Conservation (phyloP, 1,140 invertebrate genomes). For the Lucilia sericata region DNA sequence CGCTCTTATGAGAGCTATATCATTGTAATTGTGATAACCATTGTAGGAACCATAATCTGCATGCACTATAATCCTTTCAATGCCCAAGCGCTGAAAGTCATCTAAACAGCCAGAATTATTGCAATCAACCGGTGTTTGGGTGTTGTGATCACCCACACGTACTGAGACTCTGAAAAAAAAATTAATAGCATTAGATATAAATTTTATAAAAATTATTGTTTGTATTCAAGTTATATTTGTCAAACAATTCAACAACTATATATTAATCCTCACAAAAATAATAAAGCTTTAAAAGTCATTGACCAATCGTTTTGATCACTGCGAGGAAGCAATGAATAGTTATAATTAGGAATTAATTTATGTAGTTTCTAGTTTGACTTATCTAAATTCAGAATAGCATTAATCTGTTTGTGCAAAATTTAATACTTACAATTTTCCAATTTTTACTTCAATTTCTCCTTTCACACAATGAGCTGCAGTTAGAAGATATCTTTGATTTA, state of each 20-base stretch:
- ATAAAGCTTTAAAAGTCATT: too few relatives aligned
- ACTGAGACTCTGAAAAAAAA: conserved; percentile 55
- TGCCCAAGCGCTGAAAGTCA: neutral
- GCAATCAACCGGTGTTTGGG: conserved; percentile 64
- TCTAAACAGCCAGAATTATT: conserved; percentile 50
- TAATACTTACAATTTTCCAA: conserved; percentile 69
- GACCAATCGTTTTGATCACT: too few relatives aligned
- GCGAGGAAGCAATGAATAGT: too few relatives aligned
- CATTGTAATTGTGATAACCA: conserved; percentile 58
- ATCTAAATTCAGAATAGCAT: too few relatives aligned
- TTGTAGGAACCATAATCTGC: conserved; percentile 48
- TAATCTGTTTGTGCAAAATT: too few relatives aligned
- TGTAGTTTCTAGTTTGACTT: too few relatives aligned
- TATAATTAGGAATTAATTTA: too few relatives aligned
- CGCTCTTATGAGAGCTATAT: conserved; percentile 68
- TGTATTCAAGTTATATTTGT: too few relatives aligned
- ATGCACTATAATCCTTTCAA: conserved; percentile 63
- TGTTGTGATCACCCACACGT: conserved; percentile 68
- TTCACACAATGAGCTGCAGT: conserved; percentile 76
- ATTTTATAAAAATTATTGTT: too few relatives aligned
- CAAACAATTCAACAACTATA: too few relatives aligned
- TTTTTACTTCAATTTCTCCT: conserved; percentile 64
- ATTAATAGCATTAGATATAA: too few relatives aligned
- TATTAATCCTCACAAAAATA: too few relatives aligned
- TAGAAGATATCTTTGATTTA: conserved; percentile 70